Evolutionary conservation across 2,113 vertebrate genomes (phyloP).

Genomic region (Macquaria australasica): DNA sequence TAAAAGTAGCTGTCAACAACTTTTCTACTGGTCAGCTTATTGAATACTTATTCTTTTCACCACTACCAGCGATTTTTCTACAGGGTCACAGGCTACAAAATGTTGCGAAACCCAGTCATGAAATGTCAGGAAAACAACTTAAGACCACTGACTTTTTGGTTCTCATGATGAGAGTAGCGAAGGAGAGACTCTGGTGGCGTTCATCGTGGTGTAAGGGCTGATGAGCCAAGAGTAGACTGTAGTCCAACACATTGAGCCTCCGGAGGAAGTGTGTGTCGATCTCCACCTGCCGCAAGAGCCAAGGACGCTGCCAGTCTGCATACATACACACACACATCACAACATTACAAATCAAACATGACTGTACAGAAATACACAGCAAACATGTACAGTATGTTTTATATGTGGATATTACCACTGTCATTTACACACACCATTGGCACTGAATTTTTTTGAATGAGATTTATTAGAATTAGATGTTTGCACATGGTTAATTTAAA

Average conservation of each 20-base stretch:
- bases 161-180: conserved; percentile 83
- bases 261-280: conserved; percentile 89
- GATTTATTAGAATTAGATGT: background rate
- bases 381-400: background rate
- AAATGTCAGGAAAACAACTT: background rate
- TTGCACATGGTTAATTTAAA: background rate
- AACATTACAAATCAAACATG: background rate
- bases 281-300: conserved; percentile 89
- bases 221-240: conserved; percentile 90
- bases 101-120: background rate
- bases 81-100: background rate
- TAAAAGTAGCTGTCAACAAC: background rate
- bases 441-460: background rate
- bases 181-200: conserved; percentile 73
- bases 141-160: conserved; percentile 82
- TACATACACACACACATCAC: conserved; percentile 8
- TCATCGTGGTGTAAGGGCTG: conserved; percentile 88
- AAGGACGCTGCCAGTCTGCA: conserved; percentile 86
- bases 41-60: background rate
- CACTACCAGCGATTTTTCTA: background rate
- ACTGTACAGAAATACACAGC: background rate
- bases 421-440: background rate
- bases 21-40: background rate
- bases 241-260: conserved; percentile 89
- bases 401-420: background rate